Conservation (phyloP, 2,888 invertebrate genomes). For the Epicampocera succincta region DNA sequence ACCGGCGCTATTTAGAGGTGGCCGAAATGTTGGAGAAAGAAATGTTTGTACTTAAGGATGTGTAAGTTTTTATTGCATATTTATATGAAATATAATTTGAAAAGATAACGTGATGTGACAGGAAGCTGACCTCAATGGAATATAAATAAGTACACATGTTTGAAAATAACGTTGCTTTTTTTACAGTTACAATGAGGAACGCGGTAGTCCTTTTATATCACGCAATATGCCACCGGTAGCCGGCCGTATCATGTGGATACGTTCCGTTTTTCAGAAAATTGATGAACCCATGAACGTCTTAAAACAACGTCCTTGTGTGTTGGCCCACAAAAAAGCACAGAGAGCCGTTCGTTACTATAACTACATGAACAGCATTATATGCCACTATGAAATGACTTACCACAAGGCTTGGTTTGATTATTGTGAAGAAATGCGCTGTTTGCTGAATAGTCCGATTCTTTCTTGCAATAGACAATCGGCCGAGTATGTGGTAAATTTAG, state of each 20-base stretch:
- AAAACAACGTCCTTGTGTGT: slow-evolving; percentile 80
- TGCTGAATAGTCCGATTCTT: slow-evolving; percentile 87
- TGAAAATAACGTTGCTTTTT: background rate
- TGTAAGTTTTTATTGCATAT: slow-evolving; percentile 82
- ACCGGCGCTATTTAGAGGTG: slow-evolving; percentile 88
- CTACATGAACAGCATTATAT: slow-evolving; percentile 88
- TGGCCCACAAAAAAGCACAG: slow-evolving; percentile 86
- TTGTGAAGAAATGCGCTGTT: slow-evolving; percentile 85
- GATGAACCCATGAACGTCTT: slow-evolving; percentile 87
- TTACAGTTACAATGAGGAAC: slow-evolving; percentile 87
- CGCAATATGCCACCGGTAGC: slow-evolving; percentile 90
- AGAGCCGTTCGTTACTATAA: slow-evolving; percentile 90
- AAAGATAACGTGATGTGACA: too few relatives aligned
- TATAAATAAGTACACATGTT: too few relatives aligned
- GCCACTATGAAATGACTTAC: slow-evolving; percentile 91
- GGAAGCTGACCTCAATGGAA: too few relatives aligned
- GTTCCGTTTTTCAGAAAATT: slow-evolving; percentile 88
- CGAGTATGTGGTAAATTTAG: slow-evolving; percentile 87
- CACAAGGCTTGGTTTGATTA: slow-evolving; percentile 91
- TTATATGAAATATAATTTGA: too few relatives aligned
- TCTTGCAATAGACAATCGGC: slow-evolving; percentile 85
- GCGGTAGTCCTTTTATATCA: slow-evolving; percentile 88
- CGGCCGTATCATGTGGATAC: slow-evolving; percentile 91
- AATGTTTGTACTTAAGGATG: slow-evolving; percentile 87
- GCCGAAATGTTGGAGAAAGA: slow-evolving; percentile 86